phyloP scores from a whole-genome alignment of 2,113 vertebrate genomes.

The Petrocephalus zakoni region DNA sequence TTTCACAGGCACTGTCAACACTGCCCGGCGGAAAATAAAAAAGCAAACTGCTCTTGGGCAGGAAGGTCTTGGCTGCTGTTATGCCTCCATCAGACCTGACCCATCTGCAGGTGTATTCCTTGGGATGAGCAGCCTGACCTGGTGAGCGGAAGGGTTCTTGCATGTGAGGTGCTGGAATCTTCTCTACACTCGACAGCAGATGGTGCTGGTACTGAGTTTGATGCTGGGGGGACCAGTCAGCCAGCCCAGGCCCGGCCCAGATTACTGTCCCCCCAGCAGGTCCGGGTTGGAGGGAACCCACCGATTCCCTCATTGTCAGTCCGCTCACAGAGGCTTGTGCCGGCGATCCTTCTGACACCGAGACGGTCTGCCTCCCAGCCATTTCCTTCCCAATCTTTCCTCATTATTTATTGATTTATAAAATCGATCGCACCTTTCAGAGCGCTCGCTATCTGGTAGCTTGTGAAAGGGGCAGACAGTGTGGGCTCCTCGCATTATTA shows the following conservation, averaged over 20 bases:
- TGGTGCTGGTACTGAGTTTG: neutral
- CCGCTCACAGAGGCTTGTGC: conserved; percentile 35
- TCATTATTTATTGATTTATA: conserved; percentile 65
- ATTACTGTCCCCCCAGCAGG: neutral
- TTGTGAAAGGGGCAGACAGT: conserved; percentile 30
- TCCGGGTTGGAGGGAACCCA: neutral
- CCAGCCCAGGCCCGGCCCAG: neutral
- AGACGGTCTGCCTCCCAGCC: conserved; percentile 42
- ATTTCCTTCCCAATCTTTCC: conserved; percentile 57
- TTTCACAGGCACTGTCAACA: neutral
- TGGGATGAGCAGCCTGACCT: neutral
- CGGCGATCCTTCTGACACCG: conserved; percentile 32
- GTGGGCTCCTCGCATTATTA: neutral
- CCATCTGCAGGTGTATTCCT: neutral
- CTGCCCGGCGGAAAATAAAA: neutral
- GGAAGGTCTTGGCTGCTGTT: neutral
- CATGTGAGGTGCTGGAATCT: neutral
- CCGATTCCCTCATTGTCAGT: conserved; percentile 38
- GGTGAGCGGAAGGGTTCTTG: neutral
- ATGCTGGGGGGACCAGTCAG: no score
- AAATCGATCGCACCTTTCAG: conserved; percentile 60
- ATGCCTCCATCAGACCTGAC: neutral
- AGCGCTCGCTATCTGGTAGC: conserved; percentile 29
- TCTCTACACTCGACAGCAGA: neutral
- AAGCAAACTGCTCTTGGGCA: neutral